phyloP scores from a whole-genome alignment of 1,140 invertebrate genomes.

The Penaeus vannamei region DNA sequence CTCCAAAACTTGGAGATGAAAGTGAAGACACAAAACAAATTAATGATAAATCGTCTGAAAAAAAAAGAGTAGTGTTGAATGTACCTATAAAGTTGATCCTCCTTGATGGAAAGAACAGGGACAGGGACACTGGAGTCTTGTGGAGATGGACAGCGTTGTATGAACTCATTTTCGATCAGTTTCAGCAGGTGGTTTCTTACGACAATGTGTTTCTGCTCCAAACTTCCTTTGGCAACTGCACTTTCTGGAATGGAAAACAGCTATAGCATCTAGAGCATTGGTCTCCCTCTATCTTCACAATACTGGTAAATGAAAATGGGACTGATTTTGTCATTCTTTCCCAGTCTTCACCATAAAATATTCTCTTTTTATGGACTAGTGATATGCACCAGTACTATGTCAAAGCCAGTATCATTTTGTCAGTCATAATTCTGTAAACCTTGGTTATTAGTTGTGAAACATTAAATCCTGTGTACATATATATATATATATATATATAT shows the following conservation, averaged over 20 bases:
- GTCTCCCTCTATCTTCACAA: too few species aligned
- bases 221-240: neutral
- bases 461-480: neutral
- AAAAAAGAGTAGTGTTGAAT: neutral
- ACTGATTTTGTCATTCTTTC: too few species aligned
- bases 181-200: conserved; percentile 73
- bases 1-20: too few species aligned
- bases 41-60: neutral
- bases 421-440: too few species aligned
- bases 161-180: conserved; percentile 74
- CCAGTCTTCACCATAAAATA: too few species aligned
- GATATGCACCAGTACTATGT: too few species aligned
- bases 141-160: conserved; percentile 71
- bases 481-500: neutral
- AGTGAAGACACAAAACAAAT: too few species aligned
- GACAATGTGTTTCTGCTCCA: conserved; percentile 61
- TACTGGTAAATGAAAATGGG: too few species aligned
- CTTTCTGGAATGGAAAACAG: neutral
- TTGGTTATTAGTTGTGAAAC: neutral
- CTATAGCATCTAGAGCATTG: neutral
- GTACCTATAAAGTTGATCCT: conserved; percentile 46
- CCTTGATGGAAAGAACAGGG: conserved; percentile 44
- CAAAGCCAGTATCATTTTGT: too few species aligned
- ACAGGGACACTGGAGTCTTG: conserved; percentile 36
- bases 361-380: too few species aligned